phyloP scores from a whole-genome alignment of 2,797 vertebrate genomes.

The Austrolebias charrua region DNA sequence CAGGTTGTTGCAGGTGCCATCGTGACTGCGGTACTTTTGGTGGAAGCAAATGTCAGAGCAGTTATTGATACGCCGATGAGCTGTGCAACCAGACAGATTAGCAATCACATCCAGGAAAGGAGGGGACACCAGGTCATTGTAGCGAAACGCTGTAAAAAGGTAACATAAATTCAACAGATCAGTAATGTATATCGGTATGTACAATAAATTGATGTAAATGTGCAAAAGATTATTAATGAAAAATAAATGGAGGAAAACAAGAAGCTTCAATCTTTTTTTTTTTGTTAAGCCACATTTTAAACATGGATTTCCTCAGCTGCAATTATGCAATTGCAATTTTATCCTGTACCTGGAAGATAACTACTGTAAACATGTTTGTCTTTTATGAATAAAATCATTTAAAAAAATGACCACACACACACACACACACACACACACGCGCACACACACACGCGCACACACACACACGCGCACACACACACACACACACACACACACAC shows the following conservation, averaged over 20 bases:
- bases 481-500: too few relatives aligned
- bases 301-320: too few relatives aligned
- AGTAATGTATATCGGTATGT: neutral
- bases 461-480: too few relatives aligned
- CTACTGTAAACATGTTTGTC: neutral
- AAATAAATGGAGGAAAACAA: too few relatives aligned
- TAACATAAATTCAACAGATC: neutral
- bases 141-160: slow-evolving; percentile 87
- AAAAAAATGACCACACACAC: neutral
- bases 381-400: neutral
- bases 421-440: too few relatives aligned
- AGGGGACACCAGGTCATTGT: slow-evolving; percentile 97
- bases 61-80: slow-evolving; percentile 93
- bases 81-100: slow-evolving; percentile 94
- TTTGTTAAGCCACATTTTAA: too few relatives aligned
- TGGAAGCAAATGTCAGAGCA: slow-evolving; percentile 99
- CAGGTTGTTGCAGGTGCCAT: slow-evolving; percentile 98
- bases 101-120: slow-evolving; percentile 94
- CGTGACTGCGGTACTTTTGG: slow-evolving; percentile 94
- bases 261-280: too few relatives aligned
- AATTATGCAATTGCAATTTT: neutral
- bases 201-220: neutral
- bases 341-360: neutral
- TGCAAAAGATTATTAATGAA: too few relatives aligned
- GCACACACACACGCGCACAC: too few relatives aligned